A percentile compares a stretch with the other conserved stretches of the same genome.
Conservation (phyloP, 2,797 vertebrate species). For the Scolopax rusticola region DNA sequence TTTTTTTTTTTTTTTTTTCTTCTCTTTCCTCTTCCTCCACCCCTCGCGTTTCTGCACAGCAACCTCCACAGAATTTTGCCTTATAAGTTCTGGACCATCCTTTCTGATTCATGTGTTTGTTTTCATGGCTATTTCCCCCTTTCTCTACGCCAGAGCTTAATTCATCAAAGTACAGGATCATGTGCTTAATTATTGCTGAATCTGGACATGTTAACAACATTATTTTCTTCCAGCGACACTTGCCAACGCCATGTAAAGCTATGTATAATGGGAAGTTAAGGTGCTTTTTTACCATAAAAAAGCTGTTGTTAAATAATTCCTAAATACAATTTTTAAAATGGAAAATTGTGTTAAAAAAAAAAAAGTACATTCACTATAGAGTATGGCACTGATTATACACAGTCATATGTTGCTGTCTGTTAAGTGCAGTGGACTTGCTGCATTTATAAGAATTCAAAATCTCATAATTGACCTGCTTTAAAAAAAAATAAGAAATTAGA, state of each 20-base stretch:
- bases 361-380: background rate
- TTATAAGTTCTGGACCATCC: background rate
- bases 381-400: background rate
- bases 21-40: too few species aligned
- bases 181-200: background rate
- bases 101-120: background rate
- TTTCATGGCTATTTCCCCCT: background rate
- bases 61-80: background rate
- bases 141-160: background rate
- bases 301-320: background rate
- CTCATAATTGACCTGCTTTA: background rate
- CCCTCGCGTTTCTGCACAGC: background rate
- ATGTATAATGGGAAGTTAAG: background rate
- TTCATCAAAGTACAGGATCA: background rate
- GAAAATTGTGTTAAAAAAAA: background rate
- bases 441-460: background rate
- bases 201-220: background rate
- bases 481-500: background rate
- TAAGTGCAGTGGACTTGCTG: background rate
- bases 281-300: background rate
- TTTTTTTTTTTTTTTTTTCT: background rate
- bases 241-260: background rate
- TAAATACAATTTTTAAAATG: background rate
- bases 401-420: background rate
- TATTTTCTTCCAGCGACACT: background rate